Conservation (phyloP, 2,888 invertebrate species). For the Meloe dianella region DNA sequence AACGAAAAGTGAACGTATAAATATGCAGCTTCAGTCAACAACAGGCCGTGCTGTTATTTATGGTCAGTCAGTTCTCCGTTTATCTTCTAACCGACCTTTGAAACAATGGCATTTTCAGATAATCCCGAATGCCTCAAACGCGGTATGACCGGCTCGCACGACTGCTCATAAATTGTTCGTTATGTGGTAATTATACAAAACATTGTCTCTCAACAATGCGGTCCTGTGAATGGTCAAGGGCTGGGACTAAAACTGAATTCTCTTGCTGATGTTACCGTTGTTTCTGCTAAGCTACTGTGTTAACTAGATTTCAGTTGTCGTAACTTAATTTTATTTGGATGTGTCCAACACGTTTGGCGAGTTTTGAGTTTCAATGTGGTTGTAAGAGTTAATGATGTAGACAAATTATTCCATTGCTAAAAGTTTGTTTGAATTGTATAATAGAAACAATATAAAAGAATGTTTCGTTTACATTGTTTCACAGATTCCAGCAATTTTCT, state of each 20-base stretch:
- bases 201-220: constrained; percentile 52
- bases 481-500: too few species aligned
- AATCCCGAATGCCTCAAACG: constrained; percentile 49
- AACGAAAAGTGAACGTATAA: constrained; percentile 39
- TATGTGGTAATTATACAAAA: constrained; percentile 55
- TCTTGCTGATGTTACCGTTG: constrained; percentile 19
- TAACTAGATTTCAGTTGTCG: constrained; percentile 18
- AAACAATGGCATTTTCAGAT: constrained; percentile 46
- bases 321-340: constrained; percentile 24
- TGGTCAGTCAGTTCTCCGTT: constrained; percentile 39
- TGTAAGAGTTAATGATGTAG: not conserved
- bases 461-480: not conserved
- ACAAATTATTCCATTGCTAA: constrained; percentile 2
- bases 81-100: constrained; percentile 42
- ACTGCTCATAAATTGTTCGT: constrained; percentile 52
- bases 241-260: constrained; percentile 23
- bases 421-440: not conserved
- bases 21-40: constrained; percentile 45
- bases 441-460: not conserved
- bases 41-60: constrained; percentile 44
- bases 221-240: constrained; percentile 42
- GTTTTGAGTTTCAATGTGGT: not conserved
- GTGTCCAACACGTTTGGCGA: not conserved
- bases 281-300: constrained; percentile 12
- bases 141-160: constrained; percentile 45